Base-by-base conservation (phyloP, 2,888 invertebrate genomes). In the Marasmarcha lunaedactyla region DNA sequence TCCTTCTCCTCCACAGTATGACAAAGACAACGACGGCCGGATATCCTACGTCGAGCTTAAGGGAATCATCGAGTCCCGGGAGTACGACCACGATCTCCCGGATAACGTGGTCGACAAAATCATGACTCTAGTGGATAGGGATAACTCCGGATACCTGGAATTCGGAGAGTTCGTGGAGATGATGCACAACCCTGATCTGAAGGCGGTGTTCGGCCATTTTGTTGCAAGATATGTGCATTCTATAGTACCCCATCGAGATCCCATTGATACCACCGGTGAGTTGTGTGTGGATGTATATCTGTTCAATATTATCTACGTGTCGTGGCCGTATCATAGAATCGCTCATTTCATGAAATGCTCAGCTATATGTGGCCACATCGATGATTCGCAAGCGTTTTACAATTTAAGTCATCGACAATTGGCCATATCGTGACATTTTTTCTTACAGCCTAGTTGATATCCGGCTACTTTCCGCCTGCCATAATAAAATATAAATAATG, bases 91-190 rank as follows among this genome's bases (percentile, higher is more conserved):
- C 45, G 91, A 92, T 47, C 85, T 93, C 33, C 92, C 92, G 0
- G 79, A 86, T 30, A 84, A 88, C 43, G 86, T 90, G 25, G 88
- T 90, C 2, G 84, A 85, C 39, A 87, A 87, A 62, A 90, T 93
- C 48, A 85, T 92, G 77, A 65, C 67, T 3, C 76, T 88, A 38
- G 88, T 88, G 0, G 93, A 93, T 66, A 49, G 61, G 5, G 79
- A 84, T 48, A 74, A 86, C 52, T 89, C 90, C 34, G 90, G 90
- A 2, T 86, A 85, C 50, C 71, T 93, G 40, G 89, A 90, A 56
- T 90, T 89, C 54, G 77, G 86, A 13, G 92, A 93, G 72, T 92
- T 92, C 51, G 86, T 90, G 15, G 86, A 87, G 30, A 89, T 92
- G 89, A 87, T 89, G 71, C 77, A 85, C 49, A 63, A 85, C 43